These are phyloP conservation scores for Seira musarum DNA, from an alignment of 2,888 invertebrate species.

Conservation along the genomic window DNA sequence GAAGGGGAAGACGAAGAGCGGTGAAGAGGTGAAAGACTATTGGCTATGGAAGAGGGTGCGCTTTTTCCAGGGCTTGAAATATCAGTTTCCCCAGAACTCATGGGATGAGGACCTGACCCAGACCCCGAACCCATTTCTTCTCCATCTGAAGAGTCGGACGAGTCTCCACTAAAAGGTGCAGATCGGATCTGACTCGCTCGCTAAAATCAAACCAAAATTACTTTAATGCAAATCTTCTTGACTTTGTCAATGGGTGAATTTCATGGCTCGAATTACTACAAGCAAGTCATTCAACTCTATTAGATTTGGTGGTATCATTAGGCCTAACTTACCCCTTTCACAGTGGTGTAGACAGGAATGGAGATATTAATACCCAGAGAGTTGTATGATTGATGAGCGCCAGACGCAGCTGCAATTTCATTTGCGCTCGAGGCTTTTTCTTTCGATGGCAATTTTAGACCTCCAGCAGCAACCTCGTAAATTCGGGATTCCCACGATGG, in stretches of 20 bases:
- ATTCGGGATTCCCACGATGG: constrained; percentile 97
- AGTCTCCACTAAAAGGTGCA: constrained; percentile 96
- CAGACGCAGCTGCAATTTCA: constrained; percentile 60
- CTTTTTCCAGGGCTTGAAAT: constrained; percentile 75
- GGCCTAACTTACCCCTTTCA: constrained; percentile 86
- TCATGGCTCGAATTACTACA: background rate
- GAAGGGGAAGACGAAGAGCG: constrained; percentile 70
- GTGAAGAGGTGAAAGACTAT: constrained; percentile 70
- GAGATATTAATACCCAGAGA: constrained; percentile 71
- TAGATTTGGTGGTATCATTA: too few relatives aligned
- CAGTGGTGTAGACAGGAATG: constrained; percentile 94
- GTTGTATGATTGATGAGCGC: constrained; percentile 67
- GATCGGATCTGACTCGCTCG: constrained; percentile 96
- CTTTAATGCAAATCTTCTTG: background rate
- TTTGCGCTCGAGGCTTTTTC: constrained; percentile 62
- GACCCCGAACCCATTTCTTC: constrained; percentile 78
- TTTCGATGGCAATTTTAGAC: constrained; percentile 68
- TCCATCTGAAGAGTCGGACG: constrained; percentile 95
- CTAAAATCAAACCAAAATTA: too few relatives aligned
- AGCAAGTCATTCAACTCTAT: background rate
- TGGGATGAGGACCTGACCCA: constrained; percentile 72
- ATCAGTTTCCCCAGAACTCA: constrained; percentile 72
- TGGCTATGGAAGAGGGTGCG: constrained; percentile 70
- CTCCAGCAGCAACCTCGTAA: constrained; percentile 81
- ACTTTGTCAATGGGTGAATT: too few relatives aligned